These are phyloP conservation scores for Orthosia gracilis DNA, from an alignment of 2,888 invertebrate genomes.

Conservation along the genomic window DNA sequence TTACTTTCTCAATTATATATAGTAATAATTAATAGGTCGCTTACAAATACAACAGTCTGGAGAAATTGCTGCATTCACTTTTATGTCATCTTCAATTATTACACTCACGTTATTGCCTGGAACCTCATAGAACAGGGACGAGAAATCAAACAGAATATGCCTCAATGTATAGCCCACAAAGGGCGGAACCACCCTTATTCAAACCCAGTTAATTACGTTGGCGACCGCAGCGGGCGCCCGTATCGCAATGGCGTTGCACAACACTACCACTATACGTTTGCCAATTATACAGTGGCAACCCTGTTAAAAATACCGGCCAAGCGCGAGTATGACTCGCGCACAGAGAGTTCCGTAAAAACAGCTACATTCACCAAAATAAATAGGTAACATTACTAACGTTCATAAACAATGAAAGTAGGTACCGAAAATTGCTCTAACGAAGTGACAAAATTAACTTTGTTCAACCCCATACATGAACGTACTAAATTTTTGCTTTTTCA, in stretches of 20 bases:
- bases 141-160: neutral
- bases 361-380: too few relatives aligned
- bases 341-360: too few relatives aligned
- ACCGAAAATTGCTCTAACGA: too few relatives aligned
- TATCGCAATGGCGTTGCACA: conserved; percentile 25
- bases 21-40: too few relatives aligned
- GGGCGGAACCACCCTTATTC: neutral
- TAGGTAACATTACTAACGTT: too few relatives aligned
- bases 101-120: neutral
- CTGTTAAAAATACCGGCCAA: neutral
- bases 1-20: too few relatives aligned
- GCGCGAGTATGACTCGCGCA: too few relatives aligned
- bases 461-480: too few relatives aligned
- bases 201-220: conserved; percentile 28
- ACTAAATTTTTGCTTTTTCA: too few relatives aligned
- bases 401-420: too few relatives aligned
- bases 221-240: conserved; percentile 21
- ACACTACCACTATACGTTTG: conserved; percentile 15
- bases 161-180: neutral
- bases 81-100: neutral
- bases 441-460: too few relatives aligned
- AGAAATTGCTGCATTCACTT: neutral
- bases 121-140: neutral
- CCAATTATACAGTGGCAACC: conserved; percentile 30
- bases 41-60: too few relatives aligned